Evolutionary conservation across 2,888 invertebrate genomes (phyloP).

Genomic region (Temnothorax unifasciatus): DNA sequence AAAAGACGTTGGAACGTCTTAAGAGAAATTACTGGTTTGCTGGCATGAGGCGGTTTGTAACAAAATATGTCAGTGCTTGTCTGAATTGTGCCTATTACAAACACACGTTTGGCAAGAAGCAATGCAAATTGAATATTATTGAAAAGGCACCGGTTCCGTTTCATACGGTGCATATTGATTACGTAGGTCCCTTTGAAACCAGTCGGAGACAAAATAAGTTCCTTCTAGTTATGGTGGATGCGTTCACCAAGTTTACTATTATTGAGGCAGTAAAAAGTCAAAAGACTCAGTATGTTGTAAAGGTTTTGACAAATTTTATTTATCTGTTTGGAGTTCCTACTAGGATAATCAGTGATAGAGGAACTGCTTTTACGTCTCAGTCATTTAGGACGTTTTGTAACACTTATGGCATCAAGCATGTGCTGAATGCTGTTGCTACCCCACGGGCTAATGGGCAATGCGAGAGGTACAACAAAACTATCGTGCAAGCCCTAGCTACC

Average conservation of each 20-base stretch:
- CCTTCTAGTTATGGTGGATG: conserved; percentile 1
- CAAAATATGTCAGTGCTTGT: not conserved
- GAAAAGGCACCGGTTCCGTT: conserved; percentile 8
- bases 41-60: not conserved
- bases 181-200: conserved; percentile 7
- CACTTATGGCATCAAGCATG: no score
- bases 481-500: no score
- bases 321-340: no score
- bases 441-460: no score
- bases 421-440: no score
- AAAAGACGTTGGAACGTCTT: not conserved
- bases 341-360: no score
- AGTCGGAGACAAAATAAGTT: not conserved
- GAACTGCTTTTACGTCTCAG: no score
- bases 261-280: conserved; percentile 20
- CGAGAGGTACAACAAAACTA: no score
- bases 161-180: not conserved
- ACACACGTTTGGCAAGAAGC: not conserved
- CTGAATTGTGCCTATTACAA: conserved; percentile 21
- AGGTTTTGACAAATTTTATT: not conserved
- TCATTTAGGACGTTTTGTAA: no score
- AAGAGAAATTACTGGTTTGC: not conserved
- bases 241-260: not conserved
- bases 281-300: not conserved
- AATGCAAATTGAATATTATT: conserved; percentile 10